Conservation (phyloP, 2,113 vertebrate genomes). For the Petrocephalus microphthalmus region DNA sequence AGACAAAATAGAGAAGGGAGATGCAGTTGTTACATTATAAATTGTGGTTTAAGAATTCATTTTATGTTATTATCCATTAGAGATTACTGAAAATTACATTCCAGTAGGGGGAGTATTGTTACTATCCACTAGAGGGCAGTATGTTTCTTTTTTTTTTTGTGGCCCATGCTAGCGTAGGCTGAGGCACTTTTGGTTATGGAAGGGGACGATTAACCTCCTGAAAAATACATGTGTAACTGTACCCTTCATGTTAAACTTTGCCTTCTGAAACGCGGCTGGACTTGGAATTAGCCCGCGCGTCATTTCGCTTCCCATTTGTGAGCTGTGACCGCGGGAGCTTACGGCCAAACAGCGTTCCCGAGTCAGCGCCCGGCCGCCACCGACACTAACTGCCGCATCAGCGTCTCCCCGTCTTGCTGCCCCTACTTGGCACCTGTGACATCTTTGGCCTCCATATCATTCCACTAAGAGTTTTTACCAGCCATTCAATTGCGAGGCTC, state of each 20-base stretch:
- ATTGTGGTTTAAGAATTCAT: neutral
- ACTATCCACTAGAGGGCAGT: conserved; percentile 51
- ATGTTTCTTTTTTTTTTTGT: conserved; percentile 33
- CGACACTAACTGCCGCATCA: conserved; percentile 29
- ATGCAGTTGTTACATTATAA: neutral
- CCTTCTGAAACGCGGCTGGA: neutral
- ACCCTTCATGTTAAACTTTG: neutral
- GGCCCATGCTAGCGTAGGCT: neutral
- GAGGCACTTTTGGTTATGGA: neutral
- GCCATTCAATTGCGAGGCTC: conserved; percentile 30
- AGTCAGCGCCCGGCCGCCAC: neutral
- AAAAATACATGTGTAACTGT: neutral
- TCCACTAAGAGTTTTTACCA: conserved; percentile 22
- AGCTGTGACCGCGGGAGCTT: neutral
- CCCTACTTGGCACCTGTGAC: neutral
- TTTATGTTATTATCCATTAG: neutral
- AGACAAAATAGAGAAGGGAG: neutral
- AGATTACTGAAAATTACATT: neutral
- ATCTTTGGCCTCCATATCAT: conserved; percentile 13
- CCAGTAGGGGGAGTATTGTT: neutral
- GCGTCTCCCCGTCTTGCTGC: conserved; percentile 21
- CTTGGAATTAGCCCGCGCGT: neutral
- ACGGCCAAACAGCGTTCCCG: neutral
- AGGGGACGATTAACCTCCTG: neutral
- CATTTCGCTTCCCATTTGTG: neutral